Percentiles rank a stretch among this genome's conserved stretches.
Conservation (phyloP, 2,888 invertebrate species). For the Mimumesa dahlbomi region DNA sequence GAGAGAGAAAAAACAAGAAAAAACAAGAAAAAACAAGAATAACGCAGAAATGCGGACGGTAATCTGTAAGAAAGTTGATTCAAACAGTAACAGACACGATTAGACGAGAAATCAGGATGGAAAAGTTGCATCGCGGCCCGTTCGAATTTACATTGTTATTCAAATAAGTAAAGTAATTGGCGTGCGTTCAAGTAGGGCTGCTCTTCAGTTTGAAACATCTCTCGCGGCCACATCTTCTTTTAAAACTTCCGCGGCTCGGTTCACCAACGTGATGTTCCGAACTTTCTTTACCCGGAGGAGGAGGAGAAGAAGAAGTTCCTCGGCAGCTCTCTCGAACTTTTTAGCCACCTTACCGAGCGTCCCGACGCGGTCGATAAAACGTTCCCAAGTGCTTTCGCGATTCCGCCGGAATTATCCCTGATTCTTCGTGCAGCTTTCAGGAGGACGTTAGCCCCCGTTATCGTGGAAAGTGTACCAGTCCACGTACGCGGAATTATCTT, state of each 20-base stretch:
- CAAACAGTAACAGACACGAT: too few relatives aligned
- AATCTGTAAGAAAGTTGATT: too few relatives aligned
- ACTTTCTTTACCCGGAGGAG: slow-evolving; percentile 31
- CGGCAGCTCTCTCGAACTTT: slow-evolving; percentile 33
- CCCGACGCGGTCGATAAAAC: slow-evolving; percentile 37
- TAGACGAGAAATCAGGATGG: too few relatives aligned
- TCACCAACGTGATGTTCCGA: slow-evolving; percentile 14
- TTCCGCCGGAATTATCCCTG: slow-evolving; percentile 34
- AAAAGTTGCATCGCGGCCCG: too few relatives aligned
- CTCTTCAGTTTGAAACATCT: slow-evolving; percentile 26
- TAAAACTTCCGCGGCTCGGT: slow-evolving; percentile 35
- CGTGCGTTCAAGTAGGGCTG: background rate
- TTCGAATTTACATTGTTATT: background rate
- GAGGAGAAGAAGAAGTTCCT: too few relatives aligned
- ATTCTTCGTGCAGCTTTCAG: slow-evolving; percentile 22
- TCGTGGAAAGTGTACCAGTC: background rate
- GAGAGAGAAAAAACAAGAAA: too few relatives aligned
- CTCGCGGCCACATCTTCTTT: slow-evolving; percentile 5
- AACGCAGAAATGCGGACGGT: too few relatives aligned
- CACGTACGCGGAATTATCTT: background rate
- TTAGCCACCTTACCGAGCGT: slow-evolving; percentile 29
- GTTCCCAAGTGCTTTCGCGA: slow-evolving; percentile 24
- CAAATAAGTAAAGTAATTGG: background rate
- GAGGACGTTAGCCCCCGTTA: background rate
- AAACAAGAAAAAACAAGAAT: too few relatives aligned